phyloP scores from a whole-genome alignment of 2,797 vertebrate genomes.

The Poeciliopsis gracilis region DNA sequence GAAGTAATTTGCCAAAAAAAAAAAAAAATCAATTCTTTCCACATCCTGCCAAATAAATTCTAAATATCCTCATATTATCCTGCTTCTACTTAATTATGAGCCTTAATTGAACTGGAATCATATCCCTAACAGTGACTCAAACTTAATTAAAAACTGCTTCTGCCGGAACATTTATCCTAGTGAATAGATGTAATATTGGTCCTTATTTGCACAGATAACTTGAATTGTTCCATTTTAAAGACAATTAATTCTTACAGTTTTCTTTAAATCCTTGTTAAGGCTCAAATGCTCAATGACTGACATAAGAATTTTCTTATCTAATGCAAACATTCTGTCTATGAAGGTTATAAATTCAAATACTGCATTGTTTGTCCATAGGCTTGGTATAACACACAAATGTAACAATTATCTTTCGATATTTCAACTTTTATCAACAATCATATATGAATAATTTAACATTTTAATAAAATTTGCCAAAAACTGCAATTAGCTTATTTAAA shows the following conservation, averaged over 20 bases:
- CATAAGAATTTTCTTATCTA: not conserved
- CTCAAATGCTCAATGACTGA: not conserved
- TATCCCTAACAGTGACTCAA: not conserved
- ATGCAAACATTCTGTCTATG: not conserved
- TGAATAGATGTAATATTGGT: slow-evolving; percentile 15
- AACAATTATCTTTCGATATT: not conserved
- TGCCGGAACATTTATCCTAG: slow-evolving; percentile 1
- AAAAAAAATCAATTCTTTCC: slow-evolving; percentile 23
- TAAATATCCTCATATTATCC: slow-evolving; percentile 27
- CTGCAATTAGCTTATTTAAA: not conserved
- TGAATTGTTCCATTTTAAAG: slow-evolving; percentile 10
- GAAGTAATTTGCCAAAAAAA: slow-evolving; percentile 41
- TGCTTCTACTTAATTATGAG: slow-evolving; percentile 16
- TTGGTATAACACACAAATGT: not conserved
- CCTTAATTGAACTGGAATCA: slow-evolving; percentile 25
- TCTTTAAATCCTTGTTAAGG: not conserved
- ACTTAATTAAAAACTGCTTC: slow-evolving; percentile 30
- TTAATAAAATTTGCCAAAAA: not conserved
- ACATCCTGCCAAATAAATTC: slow-evolving; percentile 24
- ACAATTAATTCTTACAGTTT: not conserved
- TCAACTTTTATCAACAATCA: not conserved
- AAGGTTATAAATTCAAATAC: not conserved
- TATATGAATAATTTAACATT: not conserved
- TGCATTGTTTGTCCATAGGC: not conserved
- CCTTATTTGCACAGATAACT: slow-evolving; percentile 8